Evolutionary conservation across 1,140 invertebrate species (phyloP).

Genomic region (Chironomus striatipennis): DNA sequence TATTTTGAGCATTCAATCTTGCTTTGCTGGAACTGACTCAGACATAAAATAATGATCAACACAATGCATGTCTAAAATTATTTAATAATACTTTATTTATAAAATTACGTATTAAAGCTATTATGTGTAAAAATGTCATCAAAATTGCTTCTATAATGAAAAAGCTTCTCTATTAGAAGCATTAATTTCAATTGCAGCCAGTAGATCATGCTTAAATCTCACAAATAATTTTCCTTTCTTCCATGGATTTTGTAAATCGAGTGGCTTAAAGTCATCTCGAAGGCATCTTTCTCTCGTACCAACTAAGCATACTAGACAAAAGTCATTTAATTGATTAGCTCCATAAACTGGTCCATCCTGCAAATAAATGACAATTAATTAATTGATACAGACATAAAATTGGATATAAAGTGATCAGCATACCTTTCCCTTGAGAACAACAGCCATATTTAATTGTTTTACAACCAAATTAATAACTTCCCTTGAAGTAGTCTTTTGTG

Average conservation of each 20-base stretch:
- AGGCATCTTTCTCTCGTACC: constrained; percentile 85
- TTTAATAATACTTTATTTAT: no score
- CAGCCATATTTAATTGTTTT: constrained; percentile 88
- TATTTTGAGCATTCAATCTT: no score
- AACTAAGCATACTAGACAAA: constrained; percentile 89
- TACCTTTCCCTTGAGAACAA: constrained; percentile 56
- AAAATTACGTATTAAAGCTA: not conserved
- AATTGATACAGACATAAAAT: not conserved
- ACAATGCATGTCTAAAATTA: no score
- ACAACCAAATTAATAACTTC: constrained; percentile 92
- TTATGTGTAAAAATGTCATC: not conserved
- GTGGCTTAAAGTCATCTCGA: constrained; percentile 83
- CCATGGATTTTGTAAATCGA: constrained; percentile 92
- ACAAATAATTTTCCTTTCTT: constrained; percentile 86
- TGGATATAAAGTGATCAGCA: not conserved
- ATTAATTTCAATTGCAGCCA: constrained; percentile 64
- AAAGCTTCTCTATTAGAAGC: constrained; percentile 68
- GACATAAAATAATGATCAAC: no score
- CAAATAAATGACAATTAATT: constrained; percentile 31
- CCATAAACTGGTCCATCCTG: constrained; percentile 72
- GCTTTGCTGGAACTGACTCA: no score
- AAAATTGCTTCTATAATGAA: constrained; percentile 41
- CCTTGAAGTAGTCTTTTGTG: constrained; percentile 76
- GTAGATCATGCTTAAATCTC: constrained; percentile 74
- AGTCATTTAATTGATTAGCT: constrained; percentile 68